Evolutionary conservation across 2,113 vertebrate genomes (phyloP), one percentile per base, ranked within the genome.

Genomic region (Larimichthys crocea): DNA sequence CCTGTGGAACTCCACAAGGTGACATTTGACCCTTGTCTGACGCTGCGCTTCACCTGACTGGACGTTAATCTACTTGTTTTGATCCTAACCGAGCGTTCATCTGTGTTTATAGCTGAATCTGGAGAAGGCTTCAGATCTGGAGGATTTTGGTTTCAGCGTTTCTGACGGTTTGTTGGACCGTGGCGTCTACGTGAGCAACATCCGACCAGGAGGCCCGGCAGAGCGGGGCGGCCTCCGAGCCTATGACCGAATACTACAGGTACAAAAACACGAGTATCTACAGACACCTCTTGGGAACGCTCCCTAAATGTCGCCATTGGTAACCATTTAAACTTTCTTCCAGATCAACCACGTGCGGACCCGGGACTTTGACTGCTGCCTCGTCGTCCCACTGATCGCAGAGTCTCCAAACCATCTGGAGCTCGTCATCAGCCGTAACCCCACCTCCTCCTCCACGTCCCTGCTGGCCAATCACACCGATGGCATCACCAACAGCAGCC

Each of bases 1-100:
- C 98, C 98, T n/a, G 97, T 99, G 93, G 98, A 99, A 90, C 97
- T 99, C 88, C 98, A 99, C 93, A 99, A 99, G 97, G 98, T 99
- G 22, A 49, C 4, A 0, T 22, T 16, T 48, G 3, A 46, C 14
- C 67, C 40, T 16, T 8, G 35, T 35, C 42, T 22, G 44, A 6
- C 5, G 10, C 14, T 1, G 22, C 29, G 15, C 8, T 20, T 42
- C 14, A 20, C 35, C 35, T 7, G 35, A 55, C 11, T 31, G 1
- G 15, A 40, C 6, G 22, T 35, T 4, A 22, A 12, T 29, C 9
- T 4, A 2, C 26, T 10, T 29, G 60, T 26, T 68, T 20, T 78
- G 62, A 57, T 70, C 1, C 31, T 82, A 57, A 86, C 48, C 5
- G 10, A 5, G 31, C 7, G 10, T 49, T 20, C 66, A 57, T 73